Base-by-base conservation (phyloP, 2,888 invertebrate genomes). In the Azorinus chamasolen region DNA sequence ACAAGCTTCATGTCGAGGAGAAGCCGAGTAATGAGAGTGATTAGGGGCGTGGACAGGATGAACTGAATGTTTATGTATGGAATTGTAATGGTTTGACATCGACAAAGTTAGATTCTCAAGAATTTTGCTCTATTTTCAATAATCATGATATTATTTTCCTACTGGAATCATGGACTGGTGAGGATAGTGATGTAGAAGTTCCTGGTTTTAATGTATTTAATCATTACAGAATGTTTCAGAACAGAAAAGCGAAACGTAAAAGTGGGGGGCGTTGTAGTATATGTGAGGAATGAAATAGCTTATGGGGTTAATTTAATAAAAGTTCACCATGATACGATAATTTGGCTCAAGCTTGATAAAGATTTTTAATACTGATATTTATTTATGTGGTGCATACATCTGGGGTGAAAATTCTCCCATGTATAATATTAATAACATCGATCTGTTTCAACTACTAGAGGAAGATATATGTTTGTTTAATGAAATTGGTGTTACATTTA, bases 401-500 rank as follows among this genome's bases (percentile, higher is more conserved):
- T 62, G 70, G 70, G 22, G 57, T 25, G 55, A 65, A 20, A 37
- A 58, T 16, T 58, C 65, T 2, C 65, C 71, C 10, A 64, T 48
- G 12, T 51, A 72, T 46, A 53, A 55, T 37, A 25, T 64, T 20
- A n/a, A 62, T 25, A 41, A 69, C 24, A 48, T 64, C 27, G 61
- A 75, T 55, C 32, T 74, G 14, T 70, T 64, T 55, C 24, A 46
- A 5, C 16, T 64, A 14, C 37, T 76, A 51, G 57, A 71, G 51
- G 37, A 59, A 24, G 65, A 61, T 50, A 39, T 66, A 18, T 25
- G 20, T 50, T 46, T n/a, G 12, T 76, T 43, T 61, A 22, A 58
- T n/a, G 46, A 50, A 37, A 20, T 43, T 1, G 76, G 70, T 25
- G 18, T 18, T n/a, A 57, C 71, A 3, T 59, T 27, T 66, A 25